Conservation (phyloP, 2,113 vertebrate genomes). For the Cromileptes altivelis region DNA sequence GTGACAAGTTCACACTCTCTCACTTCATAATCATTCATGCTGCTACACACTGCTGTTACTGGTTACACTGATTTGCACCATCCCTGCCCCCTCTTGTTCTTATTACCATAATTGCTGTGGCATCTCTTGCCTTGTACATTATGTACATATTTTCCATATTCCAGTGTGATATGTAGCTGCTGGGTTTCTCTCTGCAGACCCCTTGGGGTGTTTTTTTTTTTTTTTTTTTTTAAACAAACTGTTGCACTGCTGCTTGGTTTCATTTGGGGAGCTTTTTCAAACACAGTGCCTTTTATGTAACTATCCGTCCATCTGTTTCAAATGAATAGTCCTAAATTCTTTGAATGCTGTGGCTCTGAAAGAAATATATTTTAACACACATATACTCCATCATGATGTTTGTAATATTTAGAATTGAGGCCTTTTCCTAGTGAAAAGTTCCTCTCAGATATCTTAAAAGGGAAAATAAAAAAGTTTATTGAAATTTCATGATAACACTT, state of each 20-base stretch:
- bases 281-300: background rate
- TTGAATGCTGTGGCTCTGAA: background rate
- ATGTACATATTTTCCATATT: background rate
- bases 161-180: background rate
- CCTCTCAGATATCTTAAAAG: background rate
- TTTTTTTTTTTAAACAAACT: background rate
- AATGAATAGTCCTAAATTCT: background rate
- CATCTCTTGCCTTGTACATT: constrained; percentile 9
- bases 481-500: background rate
- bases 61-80: constrained; percentile 14
- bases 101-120: constrained; percentile 8
- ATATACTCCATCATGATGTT: background rate
- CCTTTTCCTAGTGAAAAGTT: background rate
- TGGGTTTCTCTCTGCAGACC: background rate
- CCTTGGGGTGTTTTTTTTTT: background rate
- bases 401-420: background rate
- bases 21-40: constrained; percentile 38
- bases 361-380: background rate
- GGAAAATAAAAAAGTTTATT: background rate
- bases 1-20: constrained; percentile 50
- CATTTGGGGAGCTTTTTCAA: constrained; percentile 2
- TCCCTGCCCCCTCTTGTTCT: constrained; percentile 19
- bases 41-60: constrained; percentile 30
- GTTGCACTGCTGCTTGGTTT: background rate
- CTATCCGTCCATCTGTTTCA: background rate